Conservation (phyloP, 2,797 vertebrate species). For the Salarias fasciatus region DNA sequence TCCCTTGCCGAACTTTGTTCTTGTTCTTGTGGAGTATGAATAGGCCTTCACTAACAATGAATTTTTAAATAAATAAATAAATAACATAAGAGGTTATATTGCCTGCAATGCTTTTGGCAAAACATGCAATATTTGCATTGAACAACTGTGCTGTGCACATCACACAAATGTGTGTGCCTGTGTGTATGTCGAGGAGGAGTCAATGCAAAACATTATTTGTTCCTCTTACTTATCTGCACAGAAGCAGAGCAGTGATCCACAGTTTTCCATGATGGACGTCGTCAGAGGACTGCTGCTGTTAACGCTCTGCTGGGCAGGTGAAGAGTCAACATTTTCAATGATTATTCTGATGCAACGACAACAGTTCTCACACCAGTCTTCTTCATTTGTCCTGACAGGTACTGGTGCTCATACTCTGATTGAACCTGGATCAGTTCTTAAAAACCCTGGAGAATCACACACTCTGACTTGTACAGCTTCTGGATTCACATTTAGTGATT, state of each 20-base stretch:
- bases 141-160: too few species aligned
- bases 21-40: too few species aligned
- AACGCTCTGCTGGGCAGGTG: slow-evolving; percentile 20
- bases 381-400: neutral
- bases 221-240: slow-evolving; percentile 19
- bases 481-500: neutral
- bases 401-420: neutral
- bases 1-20: too few species aligned
- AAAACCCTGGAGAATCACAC: slow-evolving; percentile 10
- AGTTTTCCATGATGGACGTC: slow-evolving; percentile 41
- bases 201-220: neutral
- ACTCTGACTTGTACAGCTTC: slow-evolving; percentile 11
- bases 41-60: too few species aligned
- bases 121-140: too few species aligned
- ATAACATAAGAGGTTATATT: too few species aligned
- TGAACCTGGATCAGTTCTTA: slow-evolving; percentile 31
- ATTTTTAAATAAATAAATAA: slow-evolving; percentile 1
- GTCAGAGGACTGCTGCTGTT: slow-evolving; percentile 2
- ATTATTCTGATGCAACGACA: too few species aligned
- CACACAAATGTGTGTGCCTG: too few species aligned
- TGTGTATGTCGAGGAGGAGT: slow-evolving; percentile 6
- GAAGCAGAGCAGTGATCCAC: slow-evolving; percentile 20
- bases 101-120: too few species aligned
- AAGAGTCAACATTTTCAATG: neutral
- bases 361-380: too few species aligned